Conservation (phyloP, 2,888 invertebrate genomes). For the Argyresthia albistria region DNA sequence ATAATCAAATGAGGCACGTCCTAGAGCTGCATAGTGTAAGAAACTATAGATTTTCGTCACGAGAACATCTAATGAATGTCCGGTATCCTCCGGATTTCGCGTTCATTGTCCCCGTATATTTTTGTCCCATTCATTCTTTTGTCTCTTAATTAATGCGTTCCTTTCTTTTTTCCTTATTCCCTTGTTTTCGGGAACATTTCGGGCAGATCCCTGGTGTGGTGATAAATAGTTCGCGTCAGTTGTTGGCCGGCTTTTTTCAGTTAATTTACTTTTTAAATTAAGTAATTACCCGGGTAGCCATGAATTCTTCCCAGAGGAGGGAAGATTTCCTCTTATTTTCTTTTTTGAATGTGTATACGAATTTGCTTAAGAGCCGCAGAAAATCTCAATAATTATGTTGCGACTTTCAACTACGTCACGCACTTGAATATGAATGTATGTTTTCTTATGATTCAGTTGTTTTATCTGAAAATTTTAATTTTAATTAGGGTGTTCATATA, state of each 20-base stretch:
- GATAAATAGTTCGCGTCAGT: not conserved
- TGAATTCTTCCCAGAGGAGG: no score
- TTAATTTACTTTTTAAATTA: not conserved
- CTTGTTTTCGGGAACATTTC: not conserved
- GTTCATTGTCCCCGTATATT: slow-evolving; percentile 21
- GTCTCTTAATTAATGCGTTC: slow-evolving; percentile 53
- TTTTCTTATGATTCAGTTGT: no score
- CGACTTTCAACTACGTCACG: no score
- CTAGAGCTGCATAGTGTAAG: no score
- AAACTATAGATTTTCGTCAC: no score
- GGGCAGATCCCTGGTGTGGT: not conserved
- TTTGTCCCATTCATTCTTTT: slow-evolving; percentile 32
- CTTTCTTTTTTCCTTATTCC: slow-evolving; percentile 16
- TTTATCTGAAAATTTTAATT: no score
- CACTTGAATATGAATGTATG: no score
- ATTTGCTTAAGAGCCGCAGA: no score
- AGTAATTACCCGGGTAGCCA: not conserved
- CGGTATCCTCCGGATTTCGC: slow-evolving; percentile 7
- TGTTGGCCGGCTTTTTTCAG: not conserved
- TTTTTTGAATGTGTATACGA: no score
- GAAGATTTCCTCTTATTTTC: no score
- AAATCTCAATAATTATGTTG: no score
- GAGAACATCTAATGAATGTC: not conserved
- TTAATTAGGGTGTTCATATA: no score
- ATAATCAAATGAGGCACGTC: not conserved